Conservation (phyloP, 2,113 vertebrate species). For the Empidonax traillii region DNA sequence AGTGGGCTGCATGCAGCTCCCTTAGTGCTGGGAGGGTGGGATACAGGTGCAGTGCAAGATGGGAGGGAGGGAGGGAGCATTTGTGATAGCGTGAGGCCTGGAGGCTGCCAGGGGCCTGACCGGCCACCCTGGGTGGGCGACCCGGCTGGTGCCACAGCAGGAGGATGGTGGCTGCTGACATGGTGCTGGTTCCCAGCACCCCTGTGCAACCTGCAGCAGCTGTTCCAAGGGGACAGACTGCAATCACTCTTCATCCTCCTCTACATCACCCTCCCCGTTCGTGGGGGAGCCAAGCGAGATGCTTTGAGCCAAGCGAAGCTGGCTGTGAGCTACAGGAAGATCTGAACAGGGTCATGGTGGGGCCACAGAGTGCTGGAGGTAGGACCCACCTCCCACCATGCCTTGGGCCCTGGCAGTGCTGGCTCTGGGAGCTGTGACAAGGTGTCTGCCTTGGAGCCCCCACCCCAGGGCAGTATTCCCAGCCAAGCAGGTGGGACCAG, state of each 20-base stretch:
- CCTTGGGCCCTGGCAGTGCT: fast-evolving
- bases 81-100: neutral
- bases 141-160: fast-evolving
- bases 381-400: neutral
- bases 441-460: neutral
- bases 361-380: fast-evolving
- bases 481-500: neutral
- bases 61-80: neutral
- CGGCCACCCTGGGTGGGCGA: neutral
- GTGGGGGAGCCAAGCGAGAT: neutral
- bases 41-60: neutral
- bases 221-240: neutral
- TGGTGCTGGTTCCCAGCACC: neutral
- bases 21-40: neutral
- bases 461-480: neutral
- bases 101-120: neutral
- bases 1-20: neutral
- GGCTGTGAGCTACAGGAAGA: neutral
- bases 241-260: neutral
- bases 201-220: neutral
- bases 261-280: fast-evolving
- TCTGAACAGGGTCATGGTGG: fast-evolving
- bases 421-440: fast-evolving
- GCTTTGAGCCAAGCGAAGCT: neutral
- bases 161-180: neutral